A percentile compares a stretch with the other conserved stretches of the same genome.
These are phyloP conservation scores for Ophion ellenae DNA, from an alignment of 2,888 invertebrate genomes.

Conservation along the genomic window DNA sequence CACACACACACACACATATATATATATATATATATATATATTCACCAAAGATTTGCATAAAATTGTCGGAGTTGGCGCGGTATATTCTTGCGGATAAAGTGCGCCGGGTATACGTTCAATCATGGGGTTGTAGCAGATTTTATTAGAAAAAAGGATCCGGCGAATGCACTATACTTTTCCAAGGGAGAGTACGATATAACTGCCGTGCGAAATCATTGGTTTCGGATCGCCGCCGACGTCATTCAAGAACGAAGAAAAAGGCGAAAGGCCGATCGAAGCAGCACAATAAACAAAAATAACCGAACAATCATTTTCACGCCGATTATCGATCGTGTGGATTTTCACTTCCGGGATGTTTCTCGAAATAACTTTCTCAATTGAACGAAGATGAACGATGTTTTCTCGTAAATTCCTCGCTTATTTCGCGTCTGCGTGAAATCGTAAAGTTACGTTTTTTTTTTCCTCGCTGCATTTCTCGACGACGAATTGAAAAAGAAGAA, in stretches of 20 bases:
- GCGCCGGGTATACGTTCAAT: slow-evolving; percentile 22
- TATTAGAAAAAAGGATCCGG: slow-evolving; percentile 34
- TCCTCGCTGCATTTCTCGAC: neutral
- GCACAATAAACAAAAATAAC: slow-evolving; percentile 5
- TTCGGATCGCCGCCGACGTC: slow-evolving; percentile 8
- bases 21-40: neutral
- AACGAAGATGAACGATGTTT: neutral
- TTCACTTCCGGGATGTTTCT: too few species aligned
- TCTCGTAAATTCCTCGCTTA: neutral
- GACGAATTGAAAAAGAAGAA: neutral
- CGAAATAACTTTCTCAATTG: neutral
- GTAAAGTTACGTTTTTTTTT: too few species aligned
- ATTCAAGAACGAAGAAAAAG: slow-evolving; percentile 18
- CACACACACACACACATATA: too few species aligned
- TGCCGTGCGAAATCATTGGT: slow-evolving; percentile 8
- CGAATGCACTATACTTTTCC: slow-evolving; percentile 29
- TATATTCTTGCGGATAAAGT: slow-evolving; percentile 42
- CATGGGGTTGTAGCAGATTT: slow-evolving; percentile 47
- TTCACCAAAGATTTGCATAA: slow-evolving; percentile 47
- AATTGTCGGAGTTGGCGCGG: slow-evolving; percentile 46
- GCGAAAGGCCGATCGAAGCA: neutral
- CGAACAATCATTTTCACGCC: too few species aligned
- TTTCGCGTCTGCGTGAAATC: neutral
- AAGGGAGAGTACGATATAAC: slow-evolving; percentile 8
- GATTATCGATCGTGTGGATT: too few species aligned